phyloP scores from a whole-genome alignment of 1,140 invertebrate species.

The Meloidogyne exigua region DNA sequence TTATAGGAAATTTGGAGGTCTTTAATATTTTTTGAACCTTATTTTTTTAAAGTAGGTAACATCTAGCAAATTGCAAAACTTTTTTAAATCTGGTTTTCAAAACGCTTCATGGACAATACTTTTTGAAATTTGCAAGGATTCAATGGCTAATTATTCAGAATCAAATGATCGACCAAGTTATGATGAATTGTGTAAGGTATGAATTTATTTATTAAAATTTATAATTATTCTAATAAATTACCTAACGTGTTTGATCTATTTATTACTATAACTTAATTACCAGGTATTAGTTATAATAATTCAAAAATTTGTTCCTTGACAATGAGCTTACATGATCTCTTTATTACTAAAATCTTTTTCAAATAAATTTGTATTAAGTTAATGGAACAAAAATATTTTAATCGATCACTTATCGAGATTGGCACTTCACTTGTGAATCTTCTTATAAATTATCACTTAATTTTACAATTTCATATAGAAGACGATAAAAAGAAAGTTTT shows the following conservation, averaged over 20 bases:
- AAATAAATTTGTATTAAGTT: not conserved
- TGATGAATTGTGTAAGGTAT: slow-evolving; percentile 43
- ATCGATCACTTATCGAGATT: slow-evolving; percentile 43
- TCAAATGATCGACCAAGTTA: slow-evolving; percentile 47
- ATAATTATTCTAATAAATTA: too few species aligned
- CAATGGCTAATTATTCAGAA: slow-evolving; percentile 24
- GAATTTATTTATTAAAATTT: not conserved
- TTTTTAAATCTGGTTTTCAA: slow-evolving; percentile 47
- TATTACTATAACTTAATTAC: too few species aligned
- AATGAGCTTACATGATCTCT: too few species aligned
- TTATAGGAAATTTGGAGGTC: slow-evolving; percentile 49
- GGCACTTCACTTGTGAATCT: slow-evolving; percentile 49
- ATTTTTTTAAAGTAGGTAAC: slow-evolving; percentile 25
- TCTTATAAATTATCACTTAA: slow-evolving; percentile 47
- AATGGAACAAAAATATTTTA: not conserved
- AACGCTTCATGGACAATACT: slow-evolving; percentile 43
- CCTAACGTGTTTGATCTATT: too few species aligned
- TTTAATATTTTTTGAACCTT: slow-evolving; percentile 22
- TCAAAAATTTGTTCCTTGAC: too few species aligned
- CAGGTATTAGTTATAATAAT: too few species aligned
- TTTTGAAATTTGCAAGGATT: slow-evolving; percentile 31
- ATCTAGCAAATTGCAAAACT: slow-evolving; percentile 41
- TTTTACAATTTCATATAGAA: slow-evolving; percentile 52
- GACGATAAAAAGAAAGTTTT: slow-evolving; percentile 42
- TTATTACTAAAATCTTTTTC: too few species aligned